These are phyloP conservation scores for Bombus huntii DNA, from an alignment of 1,140 invertebrate genomes.

Conservation along the genomic window DNA sequence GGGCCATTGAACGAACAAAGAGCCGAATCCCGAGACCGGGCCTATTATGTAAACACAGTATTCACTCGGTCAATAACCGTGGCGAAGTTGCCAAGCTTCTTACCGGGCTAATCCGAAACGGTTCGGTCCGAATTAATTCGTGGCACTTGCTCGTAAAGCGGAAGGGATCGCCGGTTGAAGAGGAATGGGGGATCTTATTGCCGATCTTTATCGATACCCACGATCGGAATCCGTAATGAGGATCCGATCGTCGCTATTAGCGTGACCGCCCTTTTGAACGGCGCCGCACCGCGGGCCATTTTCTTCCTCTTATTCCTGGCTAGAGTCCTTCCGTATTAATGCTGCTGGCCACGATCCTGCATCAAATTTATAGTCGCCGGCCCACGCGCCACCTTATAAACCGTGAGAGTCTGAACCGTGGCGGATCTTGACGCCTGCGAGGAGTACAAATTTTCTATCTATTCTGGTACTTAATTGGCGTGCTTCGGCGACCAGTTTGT, in stretches of 20 bases:
- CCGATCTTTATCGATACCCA: constrained; percentile 58
- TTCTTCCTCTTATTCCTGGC: constrained; percentile 43
- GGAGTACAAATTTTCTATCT: background rate
- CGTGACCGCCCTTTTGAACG: constrained; percentile 38
- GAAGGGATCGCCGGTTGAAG: background rate
- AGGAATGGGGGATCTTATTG: constrained; percentile 28
- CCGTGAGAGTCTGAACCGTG: background rate
- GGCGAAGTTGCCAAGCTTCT: constrained; percentile 5
- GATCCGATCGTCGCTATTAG: constrained; percentile 59
- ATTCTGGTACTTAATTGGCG: background rate
- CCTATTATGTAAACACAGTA: constrained; percentile 27
- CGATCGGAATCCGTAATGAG: constrained; percentile 68
- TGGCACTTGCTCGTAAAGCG: constrained; percentile 25
- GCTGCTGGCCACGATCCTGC: background rate
- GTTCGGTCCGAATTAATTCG: constrained; percentile 43
- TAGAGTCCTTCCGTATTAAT: constrained; percentile 26
- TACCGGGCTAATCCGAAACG: constrained; percentile 35
- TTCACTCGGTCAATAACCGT: background rate
- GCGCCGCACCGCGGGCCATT: constrained; percentile 10
- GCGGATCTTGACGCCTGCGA: background rate
- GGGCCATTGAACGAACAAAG: no score
- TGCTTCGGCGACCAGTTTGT: background rate
- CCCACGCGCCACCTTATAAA: background rate
- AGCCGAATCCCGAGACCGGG: background rate
- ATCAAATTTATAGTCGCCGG: background rate